Percentiles rank a stretch among this genome's conserved stretches.
Evolutionary conservation across 2,888 invertebrate genomes (phyloP).

Genomic region (Acrocyrtus sp.): DNA sequence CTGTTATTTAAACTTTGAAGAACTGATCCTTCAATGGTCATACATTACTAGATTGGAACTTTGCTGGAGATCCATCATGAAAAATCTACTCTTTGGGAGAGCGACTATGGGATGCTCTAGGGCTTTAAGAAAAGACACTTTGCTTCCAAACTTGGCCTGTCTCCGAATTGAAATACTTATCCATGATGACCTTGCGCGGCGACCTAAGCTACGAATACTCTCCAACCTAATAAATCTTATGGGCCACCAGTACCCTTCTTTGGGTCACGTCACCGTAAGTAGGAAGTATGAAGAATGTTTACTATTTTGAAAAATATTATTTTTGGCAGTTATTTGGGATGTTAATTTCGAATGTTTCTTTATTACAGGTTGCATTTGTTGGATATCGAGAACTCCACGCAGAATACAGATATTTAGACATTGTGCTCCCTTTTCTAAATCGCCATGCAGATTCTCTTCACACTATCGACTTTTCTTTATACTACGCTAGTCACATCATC

Average conservation of each 20-base stretch:
- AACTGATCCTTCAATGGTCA: conserved; percentile 39
- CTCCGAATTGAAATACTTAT: conserved; percentile 22
- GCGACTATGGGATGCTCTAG: neutral
- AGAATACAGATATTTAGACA: conserved; percentile 2
- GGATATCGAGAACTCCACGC: conserved; percentile 30
- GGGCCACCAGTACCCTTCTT: conserved; percentile 18
- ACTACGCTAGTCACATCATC: conserved; percentile 10
- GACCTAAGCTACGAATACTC: conserved; percentile 2
- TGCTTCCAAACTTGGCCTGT: conserved; percentile 8
- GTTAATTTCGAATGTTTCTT: too few species aligned
- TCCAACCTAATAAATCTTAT: conserved; percentile 18
- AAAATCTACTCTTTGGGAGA: conserved; percentile 40
- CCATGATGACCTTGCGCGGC: conserved; percentile 11
- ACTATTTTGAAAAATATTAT: too few species aligned
- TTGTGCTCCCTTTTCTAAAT: conserved; percentile 24
- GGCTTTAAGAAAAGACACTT: neutral
- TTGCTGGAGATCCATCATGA: conserved; percentile 46
- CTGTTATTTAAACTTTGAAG: conserved; percentile 40
- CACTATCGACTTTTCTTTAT: conserved; percentile 14
- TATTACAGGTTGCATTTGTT: conserved; percentile 29
- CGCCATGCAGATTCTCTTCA: conserved; percentile 22
- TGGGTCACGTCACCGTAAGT: conserved; percentile 21
- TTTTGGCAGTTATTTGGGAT: too few species aligned
- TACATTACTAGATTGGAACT: conserved; percentile 35
- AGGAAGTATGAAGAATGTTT: too few species aligned